phyloP scores from a whole-genome alignment of 2,888 invertebrate genomes.

The Salpingus planirostris region DNA sequence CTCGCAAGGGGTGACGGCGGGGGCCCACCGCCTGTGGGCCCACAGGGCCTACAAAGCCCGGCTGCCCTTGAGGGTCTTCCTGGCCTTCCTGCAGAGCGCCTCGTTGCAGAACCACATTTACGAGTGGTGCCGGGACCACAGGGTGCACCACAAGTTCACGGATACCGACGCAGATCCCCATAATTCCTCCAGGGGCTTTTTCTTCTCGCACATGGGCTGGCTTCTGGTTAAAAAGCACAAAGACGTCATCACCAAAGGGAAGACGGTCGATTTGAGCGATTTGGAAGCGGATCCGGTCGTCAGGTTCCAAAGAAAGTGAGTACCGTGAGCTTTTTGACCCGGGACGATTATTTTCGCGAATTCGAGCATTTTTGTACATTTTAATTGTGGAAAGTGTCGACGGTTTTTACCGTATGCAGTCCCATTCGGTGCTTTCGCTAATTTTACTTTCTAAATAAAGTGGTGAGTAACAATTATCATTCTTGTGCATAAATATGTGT shows the following conservation, averaged over 20 bases:
- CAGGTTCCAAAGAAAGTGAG: constrained; percentile 59
- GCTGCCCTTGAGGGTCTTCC: constrained; percentile 68
- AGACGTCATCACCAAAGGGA: constrained; percentile 78
- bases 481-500: too few relatives aligned
- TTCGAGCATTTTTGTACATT: too few relatives aligned
- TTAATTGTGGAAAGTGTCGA: too few relatives aligned
- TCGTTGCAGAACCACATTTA: constrained; percentile 85
- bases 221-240: constrained; percentile 79
- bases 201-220: constrained; percentile 96
- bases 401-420: too few relatives aligned
- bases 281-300: constrained; percentile 76
- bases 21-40: constrained; percentile 89
- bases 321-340: too few relatives aligned
- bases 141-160: constrained; percentile 84
- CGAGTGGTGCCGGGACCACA: constrained; percentile 77
- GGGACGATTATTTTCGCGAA: too few relatives aligned
- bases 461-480: too few relatives aligned
- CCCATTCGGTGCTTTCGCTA: too few relatives aligned
- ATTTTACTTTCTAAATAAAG: too few relatives aligned
- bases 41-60: constrained; percentile 77
- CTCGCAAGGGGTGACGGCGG: constrained; percentile 67
- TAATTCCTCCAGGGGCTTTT: constrained; percentile 76
- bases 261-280: constrained; percentile 79
- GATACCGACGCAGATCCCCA: constrained; percentile 88
- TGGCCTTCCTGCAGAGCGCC: constrained; percentile 73